These are phyloP conservation scores for Dermochelys coriacea DNA, from an alignment of 2,797 vertebrate species.

Conservation along the genomic window DNA sequence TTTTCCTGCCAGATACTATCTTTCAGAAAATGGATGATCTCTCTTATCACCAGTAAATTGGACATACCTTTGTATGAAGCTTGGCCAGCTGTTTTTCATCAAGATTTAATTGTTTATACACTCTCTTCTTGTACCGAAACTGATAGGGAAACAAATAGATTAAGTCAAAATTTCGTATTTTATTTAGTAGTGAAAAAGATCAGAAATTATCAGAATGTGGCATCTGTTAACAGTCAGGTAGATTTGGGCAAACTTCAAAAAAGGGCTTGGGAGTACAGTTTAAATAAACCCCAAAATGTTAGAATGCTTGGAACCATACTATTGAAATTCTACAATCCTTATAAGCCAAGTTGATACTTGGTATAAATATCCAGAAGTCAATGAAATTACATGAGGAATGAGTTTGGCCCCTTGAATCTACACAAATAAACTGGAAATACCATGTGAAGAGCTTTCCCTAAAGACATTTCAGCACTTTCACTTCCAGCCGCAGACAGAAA, in stretches of 20 bases:
- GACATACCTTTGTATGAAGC: conserved; percentile 92
- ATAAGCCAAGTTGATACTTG: background rate
- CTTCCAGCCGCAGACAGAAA: background rate
- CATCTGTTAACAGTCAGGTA: fast-evolving
- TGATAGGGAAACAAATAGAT: conserved; percentile 64
- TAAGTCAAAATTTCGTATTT: background rate
- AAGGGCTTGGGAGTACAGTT: background rate
- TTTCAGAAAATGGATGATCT: background rate
- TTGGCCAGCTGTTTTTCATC: conserved; percentile 95
- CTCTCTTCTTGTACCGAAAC: conserved; percentile 96
- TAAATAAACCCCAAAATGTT: background rate
- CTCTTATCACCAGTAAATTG: background rate
- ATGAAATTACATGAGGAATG: background rate
- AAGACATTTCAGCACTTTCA: background rate
- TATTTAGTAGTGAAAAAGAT: background rate
- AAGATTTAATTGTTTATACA: conserved; percentile 87
- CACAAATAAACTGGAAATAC: conserved; percentile 2
- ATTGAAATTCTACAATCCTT: background rate
- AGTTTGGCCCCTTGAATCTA: background rate
- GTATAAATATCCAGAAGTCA: background rate
- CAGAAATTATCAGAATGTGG: background rate
- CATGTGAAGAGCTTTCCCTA: conserved; percentile 1
- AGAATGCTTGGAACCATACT: background rate
- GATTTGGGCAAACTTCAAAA: background rate
- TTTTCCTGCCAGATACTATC: background rate